Evolutionary conservation across 2,797 vertebrate species (phyloP), one percentile per base, ranked within the genome.

Genomic region (Urosaurus nigricauda): DNA sequence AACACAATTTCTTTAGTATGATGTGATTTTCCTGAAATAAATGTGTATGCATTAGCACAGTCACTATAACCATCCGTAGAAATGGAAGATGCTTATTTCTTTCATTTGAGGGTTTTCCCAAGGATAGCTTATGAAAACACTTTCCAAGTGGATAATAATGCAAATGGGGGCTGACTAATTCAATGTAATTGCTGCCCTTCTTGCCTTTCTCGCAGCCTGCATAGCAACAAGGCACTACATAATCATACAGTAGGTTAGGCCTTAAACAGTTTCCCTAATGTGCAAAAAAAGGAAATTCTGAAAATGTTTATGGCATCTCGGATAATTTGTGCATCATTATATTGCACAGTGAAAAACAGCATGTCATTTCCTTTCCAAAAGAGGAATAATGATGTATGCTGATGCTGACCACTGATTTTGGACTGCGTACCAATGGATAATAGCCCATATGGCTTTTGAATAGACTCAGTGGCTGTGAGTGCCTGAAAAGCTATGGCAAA

Each of bases 121-220:
- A 1, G 2, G 43, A 32, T 73, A 92, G 85, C 37, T 93, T 94
- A 94, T 86, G 84, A 96, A 95, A 94, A 94, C 51, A 93, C n/a
- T 91, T 88, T 94, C 90, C 43, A 73, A 85, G 85, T 68, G 77
- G 75, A 88, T 93, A 95, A 95, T 91, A 92, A 91, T 74, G 63
- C 89, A 84, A 93, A 90, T 90, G 82, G 53, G 19, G 75, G 63
- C 53, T 88, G 8, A 74, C 85, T 94, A 84, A 92, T 91, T 93
- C 87, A 85, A 40, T 32, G 84, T 87, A 93, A 95, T 92, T 94
- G 90, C 0, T 32, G 83, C 16, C 60, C 79, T 77, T 85, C 88
- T 77, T 93, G 86, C 82, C 91, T 90, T 92, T 93, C 92, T 94
- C 86, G 75, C 79, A 60, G 84, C 43, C 90, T 91, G 75, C 90